A percentile compares a stretch with the other conserved stretches of the same genome.
Evolutionary conservation across 2,113 vertebrate genomes (phyloP).

Genomic region (Trogon melanurus): DNA sequence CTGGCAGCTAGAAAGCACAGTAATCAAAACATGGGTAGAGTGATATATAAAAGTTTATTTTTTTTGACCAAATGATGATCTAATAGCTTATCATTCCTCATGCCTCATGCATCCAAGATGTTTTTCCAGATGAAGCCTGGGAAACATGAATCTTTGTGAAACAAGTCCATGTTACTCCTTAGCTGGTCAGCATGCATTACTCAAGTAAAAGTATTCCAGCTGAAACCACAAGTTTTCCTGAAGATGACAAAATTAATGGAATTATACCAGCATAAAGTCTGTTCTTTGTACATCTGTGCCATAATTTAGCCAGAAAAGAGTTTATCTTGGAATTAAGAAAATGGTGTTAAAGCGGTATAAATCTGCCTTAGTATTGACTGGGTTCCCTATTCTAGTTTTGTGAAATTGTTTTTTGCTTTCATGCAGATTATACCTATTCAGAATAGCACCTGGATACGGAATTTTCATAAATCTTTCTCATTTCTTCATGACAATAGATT

Average conservation of each 20-base stretch:
- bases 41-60: conserved; percentile 46
- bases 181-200: conserved; percentile 28
- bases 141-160: conserved; percentile 60
- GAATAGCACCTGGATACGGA: not conserved
- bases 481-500: not conserved
- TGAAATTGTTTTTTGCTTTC: not conserved
- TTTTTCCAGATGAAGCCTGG: conserved; percentile 63
- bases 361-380: conserved; percentile 25
- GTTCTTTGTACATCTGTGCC: conserved; percentile 16
- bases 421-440: not conserved
- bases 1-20: conserved; percentile 33
- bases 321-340: conserved; percentile 57
- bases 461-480: not conserved
- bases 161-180: conserved; percentile 24
- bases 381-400: conserved; percentile 30
- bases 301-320: conserved; percentile 20
- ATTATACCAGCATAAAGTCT: conserved; percentile 38
- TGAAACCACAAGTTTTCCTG: conserved; percentile 60
- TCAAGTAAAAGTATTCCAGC: conserved; percentile 41
- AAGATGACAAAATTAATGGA: conserved; percentile 59
- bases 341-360: conserved; percentile 29
- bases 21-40: conserved; percentile 33
- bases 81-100: conserved; percentile 62
- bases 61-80: conserved; percentile 44
- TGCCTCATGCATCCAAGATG: conserved; percentile 46